These are phyloP conservation scores for Lonchura striata DNA, from an alignment of 2,113 vertebrate genomes.

Conservation along the genomic window DNA sequence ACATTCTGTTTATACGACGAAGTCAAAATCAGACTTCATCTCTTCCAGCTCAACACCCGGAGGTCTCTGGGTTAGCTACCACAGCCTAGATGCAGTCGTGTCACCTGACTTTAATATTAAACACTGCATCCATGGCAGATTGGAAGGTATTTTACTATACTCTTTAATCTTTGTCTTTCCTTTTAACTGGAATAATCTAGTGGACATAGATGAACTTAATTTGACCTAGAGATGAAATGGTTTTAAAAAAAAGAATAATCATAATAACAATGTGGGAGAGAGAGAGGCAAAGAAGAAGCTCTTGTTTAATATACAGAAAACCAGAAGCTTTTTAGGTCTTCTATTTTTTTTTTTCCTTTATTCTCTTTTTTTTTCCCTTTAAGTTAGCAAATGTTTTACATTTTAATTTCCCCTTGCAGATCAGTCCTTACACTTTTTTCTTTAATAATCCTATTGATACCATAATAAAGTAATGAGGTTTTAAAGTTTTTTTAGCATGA, in stretches of 20 bases:
- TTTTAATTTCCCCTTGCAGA: background rate
- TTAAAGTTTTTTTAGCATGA: background rate
- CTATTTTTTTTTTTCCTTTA: accelerated
- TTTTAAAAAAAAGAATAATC: background rate
- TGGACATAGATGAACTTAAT: slow-evolving; percentile 74
- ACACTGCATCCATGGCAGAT: slow-evolving; percentile 45
- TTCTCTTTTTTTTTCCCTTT: background rate
- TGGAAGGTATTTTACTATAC: slow-evolving; percentile 51
- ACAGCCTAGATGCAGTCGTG: slow-evolving; percentile 33
- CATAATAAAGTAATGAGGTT: background rate
- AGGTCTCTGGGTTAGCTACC: slow-evolving; percentile 80
- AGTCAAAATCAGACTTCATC: slow-evolving; percentile 79
- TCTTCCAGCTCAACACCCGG: slow-evolving; percentile 86
- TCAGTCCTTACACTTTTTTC: background rate
- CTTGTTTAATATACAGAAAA: background rate
- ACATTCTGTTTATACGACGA: slow-evolving; percentile 77
- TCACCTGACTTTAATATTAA: slow-evolving; percentile 75
- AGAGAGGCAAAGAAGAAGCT: background rate
- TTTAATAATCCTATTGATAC: background rate
- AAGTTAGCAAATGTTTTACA: background rate
- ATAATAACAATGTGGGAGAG: background rate
- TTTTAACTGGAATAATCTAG: slow-evolving; percentile 75
- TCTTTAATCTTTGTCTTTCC: slow-evolving; percentile 54
- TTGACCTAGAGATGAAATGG: slow-evolving; percentile 78
- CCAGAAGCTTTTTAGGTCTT: background rate